phyloP scores from a whole-genome alignment of 2,113 vertebrate species.

The Pteruthius melanotis region DNA sequence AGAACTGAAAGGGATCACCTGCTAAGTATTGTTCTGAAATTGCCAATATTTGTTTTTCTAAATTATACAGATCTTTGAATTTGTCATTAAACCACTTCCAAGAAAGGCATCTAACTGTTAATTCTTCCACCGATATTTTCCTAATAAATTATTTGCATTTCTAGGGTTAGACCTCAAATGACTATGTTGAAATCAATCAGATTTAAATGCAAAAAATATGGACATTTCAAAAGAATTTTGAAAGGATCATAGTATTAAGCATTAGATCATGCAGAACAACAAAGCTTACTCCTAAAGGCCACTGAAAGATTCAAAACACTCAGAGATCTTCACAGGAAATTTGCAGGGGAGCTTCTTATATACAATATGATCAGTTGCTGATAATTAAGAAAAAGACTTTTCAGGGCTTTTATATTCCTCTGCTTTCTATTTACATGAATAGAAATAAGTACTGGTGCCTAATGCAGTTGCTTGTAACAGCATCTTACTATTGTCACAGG shows the following conservation, averaged over 20 bases:
- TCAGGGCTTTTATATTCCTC: background rate
- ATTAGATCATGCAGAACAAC: background rate
- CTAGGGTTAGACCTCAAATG: background rate
- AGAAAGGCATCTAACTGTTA: background rate
- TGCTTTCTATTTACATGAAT: fast-evolving
- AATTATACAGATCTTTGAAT: background rate
- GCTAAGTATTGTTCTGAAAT: background rate
- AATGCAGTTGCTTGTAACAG: fast-evolving
- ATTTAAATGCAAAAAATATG: background rate
- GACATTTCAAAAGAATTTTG: background rate
- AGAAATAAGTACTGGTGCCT: background rate
- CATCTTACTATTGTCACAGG: background rate
- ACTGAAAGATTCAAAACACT: background rate
- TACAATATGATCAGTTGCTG: background rate
- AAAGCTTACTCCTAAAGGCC: background rate
- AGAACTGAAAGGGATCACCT: background rate
- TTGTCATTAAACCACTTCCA: background rate
- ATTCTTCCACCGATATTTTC: background rate
- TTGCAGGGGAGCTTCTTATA: background rate
- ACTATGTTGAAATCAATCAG: background rate
- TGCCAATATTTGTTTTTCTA: background rate
- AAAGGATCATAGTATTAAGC: background rate
- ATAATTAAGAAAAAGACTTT: background rate
- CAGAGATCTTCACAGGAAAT: background rate
- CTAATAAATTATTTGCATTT: background rate